A percentile compares a stretch with the other conserved stretches of the same genome.
phyloP scores from a whole-genome alignment of 2,113 vertebrate species.

The Callospermophilus lateralis region DNA sequence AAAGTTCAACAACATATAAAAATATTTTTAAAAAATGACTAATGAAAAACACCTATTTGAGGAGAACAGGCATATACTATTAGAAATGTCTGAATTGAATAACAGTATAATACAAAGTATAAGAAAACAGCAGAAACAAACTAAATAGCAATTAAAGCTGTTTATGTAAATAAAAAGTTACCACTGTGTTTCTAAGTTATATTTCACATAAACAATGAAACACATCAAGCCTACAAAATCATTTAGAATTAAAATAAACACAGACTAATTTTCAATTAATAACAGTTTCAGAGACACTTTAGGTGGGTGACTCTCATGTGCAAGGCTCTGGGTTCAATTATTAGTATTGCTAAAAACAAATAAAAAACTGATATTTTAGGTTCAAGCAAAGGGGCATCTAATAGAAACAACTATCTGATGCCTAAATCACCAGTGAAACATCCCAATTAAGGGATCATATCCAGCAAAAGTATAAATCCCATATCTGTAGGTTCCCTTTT shows the following conservation, averaged over 20 bases:
- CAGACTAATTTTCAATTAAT: constrained; percentile 14
- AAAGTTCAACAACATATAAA: too few relatives aligned
- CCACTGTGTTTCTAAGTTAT: not conserved
- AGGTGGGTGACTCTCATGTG: not conserved
- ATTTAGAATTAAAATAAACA: not conserved
- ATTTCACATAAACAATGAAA: constrained; percentile 34
- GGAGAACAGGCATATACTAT: not conserved
- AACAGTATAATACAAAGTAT: not conserved
- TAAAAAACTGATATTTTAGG: not conserved
- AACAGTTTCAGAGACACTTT: not conserved
- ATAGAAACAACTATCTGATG: not conserved
- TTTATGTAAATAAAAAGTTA: not conserved
- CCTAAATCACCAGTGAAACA: not conserved
- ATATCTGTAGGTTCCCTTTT: not conserved
- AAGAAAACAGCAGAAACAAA: constrained; percentile 18
- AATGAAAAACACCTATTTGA: not conserved
- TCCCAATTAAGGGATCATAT: not conserved
- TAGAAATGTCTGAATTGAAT: not conserved
- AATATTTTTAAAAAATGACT: not conserved
- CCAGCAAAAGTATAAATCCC: not conserved
- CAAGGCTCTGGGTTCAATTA: too few relatives aligned
- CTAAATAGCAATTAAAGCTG: not conserved
- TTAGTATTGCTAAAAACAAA: too few relatives aligned
- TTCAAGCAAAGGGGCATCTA: not conserved
- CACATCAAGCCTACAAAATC: not conserved